A percentile compares a stretch with the other conserved stretches of the same genome.
Conservation (phyloP, 2,113 vertebrate genomes). For the Pimephales promelas region DNA sequence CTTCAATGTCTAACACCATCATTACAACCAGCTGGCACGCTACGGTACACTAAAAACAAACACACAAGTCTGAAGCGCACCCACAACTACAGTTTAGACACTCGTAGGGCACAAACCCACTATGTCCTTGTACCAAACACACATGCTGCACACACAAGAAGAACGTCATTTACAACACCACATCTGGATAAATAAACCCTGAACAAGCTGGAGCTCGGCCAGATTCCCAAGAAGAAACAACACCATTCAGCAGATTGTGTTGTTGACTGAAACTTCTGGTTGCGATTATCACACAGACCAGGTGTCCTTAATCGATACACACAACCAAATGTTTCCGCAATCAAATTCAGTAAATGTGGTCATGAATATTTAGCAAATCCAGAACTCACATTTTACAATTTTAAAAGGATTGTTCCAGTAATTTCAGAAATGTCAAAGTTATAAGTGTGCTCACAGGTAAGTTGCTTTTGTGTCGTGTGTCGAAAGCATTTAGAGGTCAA, state of each 20-base stretch:
- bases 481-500: no score
- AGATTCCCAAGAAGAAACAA: constrained; percentile 35
- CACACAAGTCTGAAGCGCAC: constrained; percentile 15
- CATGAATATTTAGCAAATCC: background rate
- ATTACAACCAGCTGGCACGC: constrained; percentile 65
- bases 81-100: constrained; percentile 15
- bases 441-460: no score
- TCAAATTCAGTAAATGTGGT: background rate
- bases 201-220: constrained; percentile 24
- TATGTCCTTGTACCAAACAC: background rate
- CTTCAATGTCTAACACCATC: constrained; percentile 65
- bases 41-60: constrained; percentile 37
- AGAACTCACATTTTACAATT: no score
- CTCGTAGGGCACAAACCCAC: constrained; percentile 7
- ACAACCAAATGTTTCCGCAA: no score
- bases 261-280: background rate
- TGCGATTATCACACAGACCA: background rate
- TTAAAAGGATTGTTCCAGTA: no score
- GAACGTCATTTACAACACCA: constrained; percentile 10
- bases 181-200: constrained; percentile 60
- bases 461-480: no score
- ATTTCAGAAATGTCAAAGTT: no score
- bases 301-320: background rate
- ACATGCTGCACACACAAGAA: background rate
- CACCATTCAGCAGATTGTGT: background rate